Base-by-base conservation (phyloP, 2,888 invertebrate genomes). In the Agonum fuliginosum region DNA sequence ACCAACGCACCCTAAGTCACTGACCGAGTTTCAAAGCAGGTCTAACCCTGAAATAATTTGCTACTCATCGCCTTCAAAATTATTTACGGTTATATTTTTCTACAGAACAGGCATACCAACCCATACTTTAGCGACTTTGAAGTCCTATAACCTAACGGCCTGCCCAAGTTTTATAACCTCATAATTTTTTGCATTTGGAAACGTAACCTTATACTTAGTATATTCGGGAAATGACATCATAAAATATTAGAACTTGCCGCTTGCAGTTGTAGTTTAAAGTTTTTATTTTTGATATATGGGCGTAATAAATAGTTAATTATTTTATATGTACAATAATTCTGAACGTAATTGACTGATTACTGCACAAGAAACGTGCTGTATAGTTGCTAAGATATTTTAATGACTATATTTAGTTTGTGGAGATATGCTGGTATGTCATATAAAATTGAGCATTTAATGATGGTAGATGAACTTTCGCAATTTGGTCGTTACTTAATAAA, bases 1-100 rank as follows among this genome's bases (percentile, higher is more conserved):
- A 54, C 54, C 22, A 54, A 37, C 37, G 37, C 37, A 37, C 37
- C 37, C 37, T 37, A 20, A 51, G 54, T 54, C 54, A 54, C 54
- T 54, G 54, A 54, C 54, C 54, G 54, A 54, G 10, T 46, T 46
- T 12, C 4, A 37, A 4, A 37, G 46, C 46, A 22, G 54, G 54
- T 37, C 37, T 22, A 48, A 24, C 54, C 54, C 54, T 22, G n/a
- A 54, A n/a, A 54, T 54, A 54, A 54, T 54, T 24, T 20, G 54
- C 22, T 54, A 54, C 54, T 54, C 54, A 54, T 54, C 54, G 54
- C 24, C 12, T 12, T n/a, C n/a, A 8, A 20, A 54, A 54, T 54
- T 54, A 54, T 54, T 12, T 54, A 24, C 54, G 54, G 54, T 54
- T 54, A 54, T 22, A 54, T 54, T 24, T 54, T 37, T 54, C 54